Evolutionary conservation across 2,797 vertebrate genomes (phyloP), one percentile per base, ranked within the genome.

Genomic region (Eulemur rubriventer): DNA sequence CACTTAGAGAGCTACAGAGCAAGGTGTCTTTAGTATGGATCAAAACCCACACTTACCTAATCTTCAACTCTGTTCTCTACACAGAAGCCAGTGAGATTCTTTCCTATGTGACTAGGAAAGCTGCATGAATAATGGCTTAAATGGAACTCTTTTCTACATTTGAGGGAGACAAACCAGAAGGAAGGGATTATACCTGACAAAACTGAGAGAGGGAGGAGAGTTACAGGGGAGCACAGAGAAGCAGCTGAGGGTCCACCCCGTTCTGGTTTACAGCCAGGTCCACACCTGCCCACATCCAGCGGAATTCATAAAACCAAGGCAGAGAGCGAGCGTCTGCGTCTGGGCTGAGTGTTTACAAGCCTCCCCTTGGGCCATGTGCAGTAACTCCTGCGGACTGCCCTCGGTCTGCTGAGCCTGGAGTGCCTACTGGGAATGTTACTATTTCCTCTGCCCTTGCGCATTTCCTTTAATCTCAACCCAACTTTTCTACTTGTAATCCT

Each of bases 251-350:
- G 12, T 65, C 7, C 17, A 59, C 79, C 65, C 59, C 38, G 72
- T n/a, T 89, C 43, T 73, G 48, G 67, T 67, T 94, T 87, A 92
- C 35, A 67, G 41, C 48, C 76, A 91, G 65, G 50, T 48, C 50
- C 63, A 82, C 94, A 83, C 85, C 73, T 96, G 93, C 79, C 91
- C 69, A 93, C 65, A 82, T 30, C 69, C 82, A 86, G 85, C 9
- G 20, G 78, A 96, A 94, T 91, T 89, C 75, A 92, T 85, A 73
- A 82, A 96, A 96, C 69, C 85, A 78, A 14, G 55, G 50, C 38
- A 76, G 70, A 95, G 90, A 33, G 46, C 0, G 3, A 24, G 38
- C 52, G 3, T 94, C 50, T 87, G 59, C 22, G 43, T 75, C 72
- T 95, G 75, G 80, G 59, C 61, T 65, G n/a, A 67, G 24, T 17